Conservation (phyloP, 2,888 invertebrate species). For the Smittia sp. region DNA sequence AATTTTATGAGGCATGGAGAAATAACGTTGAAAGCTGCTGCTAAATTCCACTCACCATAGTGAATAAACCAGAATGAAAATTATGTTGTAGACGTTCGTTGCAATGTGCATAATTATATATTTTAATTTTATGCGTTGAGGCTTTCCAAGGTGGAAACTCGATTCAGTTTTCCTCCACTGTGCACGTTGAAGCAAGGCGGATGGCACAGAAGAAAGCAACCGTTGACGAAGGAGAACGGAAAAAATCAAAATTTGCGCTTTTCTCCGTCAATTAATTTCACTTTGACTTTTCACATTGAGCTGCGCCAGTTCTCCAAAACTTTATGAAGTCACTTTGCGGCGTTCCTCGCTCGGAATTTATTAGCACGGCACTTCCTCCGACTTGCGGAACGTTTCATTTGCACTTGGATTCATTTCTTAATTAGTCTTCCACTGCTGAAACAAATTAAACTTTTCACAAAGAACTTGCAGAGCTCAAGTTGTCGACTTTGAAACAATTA, state of each 20-base stretch:
- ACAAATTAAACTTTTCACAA: neutral
- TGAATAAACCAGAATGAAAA: conserved; percentile 36
- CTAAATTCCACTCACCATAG: conserved; percentile 31
- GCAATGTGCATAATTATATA: conserved; percentile 40
- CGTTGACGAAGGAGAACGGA: neutral
- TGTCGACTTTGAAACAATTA: neutral
- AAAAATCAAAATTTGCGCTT: conserved; percentile 1
- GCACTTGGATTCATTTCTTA: neutral
- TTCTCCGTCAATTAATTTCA: conserved; percentile 36
- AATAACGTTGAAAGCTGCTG: neutral
- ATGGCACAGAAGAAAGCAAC: neutral
- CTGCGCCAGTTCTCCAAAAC: conserved; percentile 17
- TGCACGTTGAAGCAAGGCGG: neutral
- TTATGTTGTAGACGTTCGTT: conserved; percentile 33
- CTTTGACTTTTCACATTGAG: conserved; percentile 27
- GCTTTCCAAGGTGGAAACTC: neutral
- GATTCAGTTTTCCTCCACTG: neutral
- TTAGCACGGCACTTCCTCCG: conserved; percentile 15
- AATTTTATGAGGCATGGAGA: neutral
- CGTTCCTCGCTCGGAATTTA: conserved; percentile 18
- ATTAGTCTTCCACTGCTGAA: neutral
- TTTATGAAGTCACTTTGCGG: neutral
- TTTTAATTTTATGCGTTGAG: conserved; percentile 32
- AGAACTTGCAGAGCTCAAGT: neutral
- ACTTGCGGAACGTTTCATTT: conserved; percentile 9